Base-by-base conservation (phyloP, 2,797 vertebrate species). In the Hafferia zeledoni region DNA sequence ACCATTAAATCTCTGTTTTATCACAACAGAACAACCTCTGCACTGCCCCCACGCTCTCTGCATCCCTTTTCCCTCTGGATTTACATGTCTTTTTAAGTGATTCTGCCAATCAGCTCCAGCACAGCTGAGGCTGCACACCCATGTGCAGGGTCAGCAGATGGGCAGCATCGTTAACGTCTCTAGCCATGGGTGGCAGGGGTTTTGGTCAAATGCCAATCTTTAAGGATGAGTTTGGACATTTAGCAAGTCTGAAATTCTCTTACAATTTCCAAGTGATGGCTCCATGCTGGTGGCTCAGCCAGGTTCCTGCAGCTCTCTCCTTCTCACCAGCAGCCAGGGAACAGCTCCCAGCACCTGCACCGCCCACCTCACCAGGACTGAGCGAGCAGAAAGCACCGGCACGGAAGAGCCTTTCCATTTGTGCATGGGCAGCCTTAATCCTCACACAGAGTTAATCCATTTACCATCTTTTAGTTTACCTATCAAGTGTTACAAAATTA, bases 311-410 rank as follows among this genome's bases (percentile, higher is more conserved):
- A 11, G 30, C 30, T 60, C 33, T 13, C 4, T 23, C 43, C 31
- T 5, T 67, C 50, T 11, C 4, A 1, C 6, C 3, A 28, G 53
- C 44, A 46, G 27, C 4, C 5, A 3, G 19, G 57, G 31, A 55
- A 14, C 0, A 0, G 22, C 57, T 71, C 23, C 61, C 10, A 5
- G n/a, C 6, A 43, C 33, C 27, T 19, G 47, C 39, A 7, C 31
- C 5, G 0, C 31, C 28, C 5, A 2, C 57, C 23, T 47, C 53
- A 7, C 31, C 6, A 3, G 77, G 31, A 10, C 13, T 0, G 0
- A 35, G 5, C 0, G 0, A 43, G 31, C 0, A 0, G 28, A 65
- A 80, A 77, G 11, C 12, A 4, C 37, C 11, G 4, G 19, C 33
- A 19, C 3, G 6, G 0, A 0, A 0, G 10, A 55, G 13, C 6